Conservation (phyloP, 2,888 invertebrate species). For the Tetragonisca angustula region DNA sequence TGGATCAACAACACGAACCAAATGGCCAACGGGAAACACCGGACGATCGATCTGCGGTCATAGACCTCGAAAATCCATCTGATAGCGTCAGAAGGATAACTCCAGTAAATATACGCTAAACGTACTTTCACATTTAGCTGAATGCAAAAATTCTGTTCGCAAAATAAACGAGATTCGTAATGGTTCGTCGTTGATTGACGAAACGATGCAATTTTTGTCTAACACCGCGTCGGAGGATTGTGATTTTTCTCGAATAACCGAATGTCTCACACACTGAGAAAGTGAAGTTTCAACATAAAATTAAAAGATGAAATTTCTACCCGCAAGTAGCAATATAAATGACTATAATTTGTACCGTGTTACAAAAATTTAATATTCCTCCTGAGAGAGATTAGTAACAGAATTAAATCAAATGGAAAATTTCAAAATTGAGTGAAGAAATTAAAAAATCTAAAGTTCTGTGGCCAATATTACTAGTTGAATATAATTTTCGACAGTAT, state of each 20-base stretch:
- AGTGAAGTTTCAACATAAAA: no score
- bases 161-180: not conserved
- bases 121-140: not conserved
- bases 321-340: no score
- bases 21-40: constrained; percentile 30
- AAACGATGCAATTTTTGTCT: not conserved
- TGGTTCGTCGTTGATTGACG: not conserved
- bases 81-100: constrained; percentile 12
- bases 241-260: not conserved
- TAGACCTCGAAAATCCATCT: constrained; percentile 65
- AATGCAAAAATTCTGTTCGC: not conserved
- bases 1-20: constrained; percentile 57
- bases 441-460: no score
- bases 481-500: no score
- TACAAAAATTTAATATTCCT: no score
- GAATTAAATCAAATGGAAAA: no score
- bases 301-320: no score
- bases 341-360: no score
- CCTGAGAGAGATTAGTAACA: no score
- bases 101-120: not conserved
- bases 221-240: not conserved
- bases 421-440: no score
- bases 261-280: no score
- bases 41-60: constrained; percentile 71
- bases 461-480: no score